Evolutionary conservation across 2,113 vertebrate genomes (phyloP).

Genomic region (Numida meleagris): DNA sequence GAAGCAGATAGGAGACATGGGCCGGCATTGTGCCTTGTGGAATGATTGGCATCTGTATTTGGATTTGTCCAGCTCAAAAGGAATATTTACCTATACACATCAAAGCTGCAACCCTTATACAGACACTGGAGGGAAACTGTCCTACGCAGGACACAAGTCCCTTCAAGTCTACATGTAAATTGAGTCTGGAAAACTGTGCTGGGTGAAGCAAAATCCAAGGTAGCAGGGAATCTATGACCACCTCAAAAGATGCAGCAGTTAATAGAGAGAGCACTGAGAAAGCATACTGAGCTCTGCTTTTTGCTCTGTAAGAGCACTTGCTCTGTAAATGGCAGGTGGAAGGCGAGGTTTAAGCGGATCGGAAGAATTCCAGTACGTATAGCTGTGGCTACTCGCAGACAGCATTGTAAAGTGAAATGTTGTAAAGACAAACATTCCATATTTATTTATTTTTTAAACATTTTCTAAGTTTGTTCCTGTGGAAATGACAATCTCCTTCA

Average conservation of each 20-base stretch:
- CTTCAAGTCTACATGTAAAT: not conserved
- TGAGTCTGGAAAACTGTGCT: not conserved
- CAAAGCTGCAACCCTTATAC: rapidly evolving
- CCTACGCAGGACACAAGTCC: not conserved
- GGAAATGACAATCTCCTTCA: not conserved
- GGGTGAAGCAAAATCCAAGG: not conserved
- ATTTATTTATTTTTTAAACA: not conserved
- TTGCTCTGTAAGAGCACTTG: not conserved
- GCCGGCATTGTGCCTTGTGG: not conserved
- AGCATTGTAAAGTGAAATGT: too few species aligned
- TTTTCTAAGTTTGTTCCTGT: not conserved
- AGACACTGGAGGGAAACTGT: not conserved
- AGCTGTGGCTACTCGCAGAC: not conserved
- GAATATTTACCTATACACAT: not conserved
- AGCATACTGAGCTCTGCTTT: not conserved
- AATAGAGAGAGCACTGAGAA: not conserved
- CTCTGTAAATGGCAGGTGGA: not conserved
- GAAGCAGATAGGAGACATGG: not conserved
- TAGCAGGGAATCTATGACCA: not conserved
- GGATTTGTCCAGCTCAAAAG: not conserved
- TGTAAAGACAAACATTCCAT: too few species aligned
- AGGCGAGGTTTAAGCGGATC: not conserved
- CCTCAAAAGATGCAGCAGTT: not conserved
- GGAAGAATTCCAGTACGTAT: not conserved
- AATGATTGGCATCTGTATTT: not conserved